Conservation (phyloP, 1,140 invertebrate genomes). For the Bombus fervidus region DNA sequence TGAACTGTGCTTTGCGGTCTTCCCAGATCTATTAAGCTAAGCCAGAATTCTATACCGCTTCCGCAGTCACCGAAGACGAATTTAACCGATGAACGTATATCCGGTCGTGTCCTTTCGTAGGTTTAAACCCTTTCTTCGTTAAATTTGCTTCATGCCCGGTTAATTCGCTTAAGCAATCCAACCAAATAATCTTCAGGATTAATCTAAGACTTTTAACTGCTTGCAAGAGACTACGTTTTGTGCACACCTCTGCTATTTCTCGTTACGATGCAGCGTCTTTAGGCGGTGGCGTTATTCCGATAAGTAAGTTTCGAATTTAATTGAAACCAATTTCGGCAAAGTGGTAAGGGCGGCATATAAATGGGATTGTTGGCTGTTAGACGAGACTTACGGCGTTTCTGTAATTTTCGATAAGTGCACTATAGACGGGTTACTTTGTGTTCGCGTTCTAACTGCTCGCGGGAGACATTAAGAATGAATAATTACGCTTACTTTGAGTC, state of each 20-base stretch:
- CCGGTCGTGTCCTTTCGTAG: too few relatives aligned
- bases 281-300: conserved; percentile 22
- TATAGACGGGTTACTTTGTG: not conserved
- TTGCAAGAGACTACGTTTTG: not conserved
- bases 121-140: not conserved
- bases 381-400: conserved; percentile 35
- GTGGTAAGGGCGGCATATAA: not conserved
- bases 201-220: not conserved
- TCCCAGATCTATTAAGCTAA: conserved; percentile 6
- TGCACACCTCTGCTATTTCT: not conserved
- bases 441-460: not conserved
- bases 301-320: conserved; percentile 54
- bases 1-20: conserved; percentile 18
- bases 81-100: not conserved
- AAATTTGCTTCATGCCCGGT: too few relatives aligned
- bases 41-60: conserved; percentile 18
- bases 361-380: conserved; percentile 29
- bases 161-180: too few relatives aligned
- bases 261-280: not conserved
- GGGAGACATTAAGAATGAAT: conserved; percentile 34
- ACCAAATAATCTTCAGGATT: too few relatives aligned
- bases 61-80: not conserved
- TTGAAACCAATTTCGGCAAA: conserved; percentile 44
- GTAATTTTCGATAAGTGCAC: conserved; percentile 34
- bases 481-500: conserved; percentile 1